These are phyloP conservation scores for Marisa cornuarietis DNA, from an alignment of 1,140 invertebrate species.

Conservation along the genomic window DNA sequence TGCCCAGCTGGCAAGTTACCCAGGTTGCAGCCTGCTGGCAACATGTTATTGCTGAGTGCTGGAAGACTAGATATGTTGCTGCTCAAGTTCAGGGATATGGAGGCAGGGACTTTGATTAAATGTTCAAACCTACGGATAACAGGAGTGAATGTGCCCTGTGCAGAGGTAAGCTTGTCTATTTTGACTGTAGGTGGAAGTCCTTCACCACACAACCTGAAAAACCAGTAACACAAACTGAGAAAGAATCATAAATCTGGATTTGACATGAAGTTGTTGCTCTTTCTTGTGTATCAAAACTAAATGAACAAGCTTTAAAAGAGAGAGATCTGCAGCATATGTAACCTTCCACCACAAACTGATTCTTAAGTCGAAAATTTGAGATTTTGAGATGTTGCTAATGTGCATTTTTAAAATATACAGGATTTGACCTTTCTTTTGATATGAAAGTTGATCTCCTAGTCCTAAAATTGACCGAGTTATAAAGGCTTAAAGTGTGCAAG, in stretches of 20 bases:
- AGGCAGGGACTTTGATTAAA: slow-evolving; percentile 2
- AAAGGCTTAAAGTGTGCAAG: too few species aligned
- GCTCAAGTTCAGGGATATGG: background rate
- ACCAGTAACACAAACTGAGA: background rate
- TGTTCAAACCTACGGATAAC: background rate
- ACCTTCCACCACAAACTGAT: too few species aligned
- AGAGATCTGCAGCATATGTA: background rate
- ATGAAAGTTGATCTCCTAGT: too few species aligned
- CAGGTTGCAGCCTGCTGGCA: background rate
- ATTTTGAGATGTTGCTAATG: too few species aligned
- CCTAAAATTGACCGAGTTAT: too few species aligned
- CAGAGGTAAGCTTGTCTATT: slow-evolving; percentile 9
- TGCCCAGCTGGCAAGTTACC: background rate
- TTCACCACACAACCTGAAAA: slow-evolving; percentile 16
- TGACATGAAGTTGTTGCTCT: too few species aligned
- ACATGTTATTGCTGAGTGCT: background rate
- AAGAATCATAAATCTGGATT: background rate
- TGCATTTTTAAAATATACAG: too few species aligned
- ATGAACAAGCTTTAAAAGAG: background rate
- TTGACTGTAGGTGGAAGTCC: slow-evolving; percentile 13
- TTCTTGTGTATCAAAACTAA: too few species aligned
- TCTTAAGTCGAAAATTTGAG: too few species aligned
- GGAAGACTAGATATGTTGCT: slow-evolving; percentile 2
- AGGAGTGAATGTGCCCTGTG: background rate
- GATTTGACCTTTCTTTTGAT: too few species aligned